Evolutionary conservation across 2,888 invertebrate species (phyloP).

Genomic region (Agelastica alni): DNA sequence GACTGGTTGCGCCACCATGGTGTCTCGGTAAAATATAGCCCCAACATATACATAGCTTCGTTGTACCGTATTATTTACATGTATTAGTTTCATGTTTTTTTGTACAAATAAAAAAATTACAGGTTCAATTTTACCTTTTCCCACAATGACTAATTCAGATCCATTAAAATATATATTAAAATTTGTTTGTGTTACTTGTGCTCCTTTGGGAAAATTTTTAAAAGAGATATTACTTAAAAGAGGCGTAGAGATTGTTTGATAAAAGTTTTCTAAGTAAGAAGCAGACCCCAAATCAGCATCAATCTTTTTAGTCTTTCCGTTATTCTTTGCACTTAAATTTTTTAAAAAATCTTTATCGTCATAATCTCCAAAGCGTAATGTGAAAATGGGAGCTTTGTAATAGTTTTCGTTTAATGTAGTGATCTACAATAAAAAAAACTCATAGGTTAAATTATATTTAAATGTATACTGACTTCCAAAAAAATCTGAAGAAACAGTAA

Average conservation of each 20-base stretch:
- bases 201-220: slow-evolving; percentile 56
- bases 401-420: slow-evolving; percentile 58
- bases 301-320: slow-evolving; percentile 68
- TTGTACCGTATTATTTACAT: too few relatives aligned
- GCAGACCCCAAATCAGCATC: slow-evolving; percentile 68
- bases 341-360: slow-evolving; percentile 64
- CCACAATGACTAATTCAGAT: slow-evolving; percentile 66
- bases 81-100: too few relatives aligned
- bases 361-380: slow-evolving; percentile 68
- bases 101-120: too few relatives aligned
- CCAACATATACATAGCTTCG: too few relatives aligned
- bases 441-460: too few relatives aligned
- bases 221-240: slow-evolving; percentile 66
- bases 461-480: too few relatives aligned
- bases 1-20: too few relatives aligned
- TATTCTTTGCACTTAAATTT: slow-evolving; percentile 64
- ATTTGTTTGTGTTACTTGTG: slow-evolving; percentile 57
- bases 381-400: slow-evolving; percentile 58
- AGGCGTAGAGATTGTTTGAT: slow-evolving; percentile 68
- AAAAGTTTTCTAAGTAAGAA: slow-evolving; percentile 66
- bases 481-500: too few relatives aligned
- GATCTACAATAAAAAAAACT: slow-evolving; percentile 28
- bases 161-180: slow-evolving; percentile 65
- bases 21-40: too few relatives aligned
- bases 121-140: too few relatives aligned